These are phyloP conservation scores for Phyllotreta cruciferae DNA, from an alignment of 2,888 invertebrate genomes.

Conservation along the genomic window DNA sequence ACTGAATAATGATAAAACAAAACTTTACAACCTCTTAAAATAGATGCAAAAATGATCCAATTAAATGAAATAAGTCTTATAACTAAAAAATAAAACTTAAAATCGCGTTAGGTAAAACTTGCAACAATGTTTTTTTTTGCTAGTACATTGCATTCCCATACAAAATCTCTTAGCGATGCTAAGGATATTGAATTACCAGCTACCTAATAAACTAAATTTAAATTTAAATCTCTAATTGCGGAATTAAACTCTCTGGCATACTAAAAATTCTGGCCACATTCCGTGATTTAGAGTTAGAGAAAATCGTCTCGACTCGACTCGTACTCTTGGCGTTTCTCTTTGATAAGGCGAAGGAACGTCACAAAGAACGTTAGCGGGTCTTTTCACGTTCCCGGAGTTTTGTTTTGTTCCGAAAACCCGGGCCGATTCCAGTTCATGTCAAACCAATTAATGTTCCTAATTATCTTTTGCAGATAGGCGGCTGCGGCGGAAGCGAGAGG, in stretches of 20 bases:
- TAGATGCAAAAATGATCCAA: too few species aligned
- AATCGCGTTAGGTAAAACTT: too few species aligned
- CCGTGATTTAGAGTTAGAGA: conserved; percentile 12
- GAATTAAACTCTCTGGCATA: not conserved
- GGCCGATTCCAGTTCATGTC: conserved; percentile 19
- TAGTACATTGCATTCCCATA: too few species aligned
- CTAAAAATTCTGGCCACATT: not conserved
- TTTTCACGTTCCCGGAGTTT: conserved; percentile 18
- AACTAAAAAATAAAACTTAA: too few species aligned
- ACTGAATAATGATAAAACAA: too few species aligned
- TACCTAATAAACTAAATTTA: too few species aligned
- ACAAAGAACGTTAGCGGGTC: conserved; percentile 19
- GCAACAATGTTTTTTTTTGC: too few species aligned
- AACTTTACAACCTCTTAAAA: too few species aligned
- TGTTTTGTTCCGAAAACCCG: conserved; percentile 17
- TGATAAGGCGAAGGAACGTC: conserved; percentile 15
- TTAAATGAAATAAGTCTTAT: too few species aligned
- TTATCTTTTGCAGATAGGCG: conserved; percentile 61
- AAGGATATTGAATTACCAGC: too few species aligned
- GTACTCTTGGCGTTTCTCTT: conserved; percentile 17
- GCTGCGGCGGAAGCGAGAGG: conserved; percentile 63
- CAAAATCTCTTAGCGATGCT: too few species aligned
- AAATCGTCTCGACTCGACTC: not conserved
- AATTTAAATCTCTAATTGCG: conserved; percentile 12
- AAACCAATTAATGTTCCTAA: conserved; percentile 32